These are phyloP conservation scores for Excalfactoria chinensis DNA, from an alignment of 2,113 vertebrate genomes.

Conservation along the genomic window DNA sequence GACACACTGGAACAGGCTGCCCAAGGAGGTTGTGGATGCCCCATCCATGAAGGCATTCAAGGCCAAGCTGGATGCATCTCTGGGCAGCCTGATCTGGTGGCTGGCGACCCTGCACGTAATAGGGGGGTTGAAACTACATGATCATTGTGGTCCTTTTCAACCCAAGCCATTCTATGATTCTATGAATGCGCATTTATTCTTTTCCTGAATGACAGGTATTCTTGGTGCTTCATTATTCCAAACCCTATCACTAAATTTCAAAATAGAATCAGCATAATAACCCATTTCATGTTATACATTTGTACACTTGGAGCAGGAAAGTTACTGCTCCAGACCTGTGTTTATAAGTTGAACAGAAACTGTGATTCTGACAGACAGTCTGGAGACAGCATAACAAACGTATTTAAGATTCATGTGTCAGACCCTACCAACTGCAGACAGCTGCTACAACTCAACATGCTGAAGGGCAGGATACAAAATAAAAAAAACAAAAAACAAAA, in stretches of 20 bases:
- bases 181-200: background rate
- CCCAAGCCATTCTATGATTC: no score
- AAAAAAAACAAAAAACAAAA: no score
- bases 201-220: background rate
- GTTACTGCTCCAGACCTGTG: background rate
- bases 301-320: background rate
- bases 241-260: background rate
- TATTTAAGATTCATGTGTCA: background rate
- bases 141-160: no score
- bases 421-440: background rate
- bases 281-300: background rate
- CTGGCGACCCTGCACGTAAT: no score
- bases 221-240: background rate
- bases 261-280: background rate
- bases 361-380: background rate
- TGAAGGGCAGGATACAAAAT: background rate
- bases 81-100: no score
- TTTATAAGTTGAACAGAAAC: background rate
- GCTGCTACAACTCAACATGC: background rate
- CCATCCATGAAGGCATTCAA: no score
- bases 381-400: background rate
- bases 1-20: no score
- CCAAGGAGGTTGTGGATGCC: no score
- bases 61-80: no score
- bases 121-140: no score